Evolutionary conservation across 2,888 invertebrate species (phyloP).

Genomic region (Acrocyrtus sp.): DNA sequence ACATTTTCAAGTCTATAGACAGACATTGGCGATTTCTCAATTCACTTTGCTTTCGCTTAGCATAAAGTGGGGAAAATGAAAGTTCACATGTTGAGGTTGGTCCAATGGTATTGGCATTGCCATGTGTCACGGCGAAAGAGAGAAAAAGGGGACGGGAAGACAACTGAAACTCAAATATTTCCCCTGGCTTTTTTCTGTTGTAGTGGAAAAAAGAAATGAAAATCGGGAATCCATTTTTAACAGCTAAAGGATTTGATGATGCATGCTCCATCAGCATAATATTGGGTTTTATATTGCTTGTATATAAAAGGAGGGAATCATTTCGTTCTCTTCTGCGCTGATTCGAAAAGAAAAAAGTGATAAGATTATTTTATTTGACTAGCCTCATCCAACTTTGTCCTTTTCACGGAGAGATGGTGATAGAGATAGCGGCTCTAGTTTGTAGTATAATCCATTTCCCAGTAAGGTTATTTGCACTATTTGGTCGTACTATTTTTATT

Average conservation of each 20-base stretch:
- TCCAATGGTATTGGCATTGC: not conserved
- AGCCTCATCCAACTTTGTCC: constrained; percentile 10
- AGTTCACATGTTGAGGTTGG: not conserved
- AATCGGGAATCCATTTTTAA: constrained; percentile 36
- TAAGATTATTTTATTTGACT: constrained; percentile 45
- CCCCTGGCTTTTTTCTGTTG: constrained; percentile 7
- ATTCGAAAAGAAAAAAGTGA: constrained; percentile 18
- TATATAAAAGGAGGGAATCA: too few species aligned
- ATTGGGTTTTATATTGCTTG: too few species aligned
- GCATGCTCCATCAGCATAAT: constrained; percentile 27
- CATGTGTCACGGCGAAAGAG: constrained; percentile 13
- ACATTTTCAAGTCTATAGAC: constrained; percentile 34
- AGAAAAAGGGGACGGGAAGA: too few species aligned
- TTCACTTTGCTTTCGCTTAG: constrained; percentile 19
- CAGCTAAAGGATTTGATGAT: constrained; percentile 34
- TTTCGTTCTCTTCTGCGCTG: constrained; percentile 7
- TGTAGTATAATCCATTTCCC: constrained; percentile 6
- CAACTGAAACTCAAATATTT: too few species aligned
- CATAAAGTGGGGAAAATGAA: not conserved
- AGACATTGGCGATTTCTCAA: constrained; percentile 36
- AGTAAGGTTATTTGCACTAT: not conserved
- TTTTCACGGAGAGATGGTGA: too few species aligned
- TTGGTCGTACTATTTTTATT: too few species aligned
- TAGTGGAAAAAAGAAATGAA: constrained; percentile 17
- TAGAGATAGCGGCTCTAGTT: too few species aligned